These are phyloP conservation scores for Carcharodon carcharias DNA, from an alignment of 2,797 vertebrate species.

Conservation along the genomic window DNA sequence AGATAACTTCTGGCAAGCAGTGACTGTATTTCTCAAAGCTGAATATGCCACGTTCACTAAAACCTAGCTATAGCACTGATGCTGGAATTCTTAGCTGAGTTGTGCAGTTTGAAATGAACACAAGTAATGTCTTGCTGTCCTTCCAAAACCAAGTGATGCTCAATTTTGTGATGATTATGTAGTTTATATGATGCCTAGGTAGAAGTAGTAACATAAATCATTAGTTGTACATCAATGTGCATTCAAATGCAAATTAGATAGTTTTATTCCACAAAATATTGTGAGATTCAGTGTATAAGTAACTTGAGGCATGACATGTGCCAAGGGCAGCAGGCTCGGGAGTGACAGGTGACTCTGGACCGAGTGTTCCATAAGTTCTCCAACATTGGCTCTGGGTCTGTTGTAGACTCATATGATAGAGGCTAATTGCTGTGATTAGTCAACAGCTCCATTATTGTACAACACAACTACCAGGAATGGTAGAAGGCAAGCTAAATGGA, in stretches of 20 bases:
- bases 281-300: background rate
- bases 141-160: background rate
- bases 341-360: background rate
- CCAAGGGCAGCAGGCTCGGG: background rate
- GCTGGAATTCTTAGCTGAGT: background rate
- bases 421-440: background rate
- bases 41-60: background rate
- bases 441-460: background rate
- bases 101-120: background rate
- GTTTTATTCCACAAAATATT: background rate
- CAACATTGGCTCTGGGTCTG: background rate
- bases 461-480: background rate
- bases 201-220: background rate
- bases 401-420: background rate
- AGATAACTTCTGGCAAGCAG: background rate
- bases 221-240: background rate
- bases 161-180: background rate
- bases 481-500: background rate
- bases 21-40: background rate
- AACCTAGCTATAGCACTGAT: background rate
- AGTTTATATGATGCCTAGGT: background rate
- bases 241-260: background rate
- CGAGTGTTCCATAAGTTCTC: background rate
- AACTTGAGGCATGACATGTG: background rate
- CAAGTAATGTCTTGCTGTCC: background rate